A percentile compares a stretch with the other conserved stretches of the same genome.
Conservation (phyloP, 2,888 invertebrate genomes). For the Gerris lacustris region DNA sequence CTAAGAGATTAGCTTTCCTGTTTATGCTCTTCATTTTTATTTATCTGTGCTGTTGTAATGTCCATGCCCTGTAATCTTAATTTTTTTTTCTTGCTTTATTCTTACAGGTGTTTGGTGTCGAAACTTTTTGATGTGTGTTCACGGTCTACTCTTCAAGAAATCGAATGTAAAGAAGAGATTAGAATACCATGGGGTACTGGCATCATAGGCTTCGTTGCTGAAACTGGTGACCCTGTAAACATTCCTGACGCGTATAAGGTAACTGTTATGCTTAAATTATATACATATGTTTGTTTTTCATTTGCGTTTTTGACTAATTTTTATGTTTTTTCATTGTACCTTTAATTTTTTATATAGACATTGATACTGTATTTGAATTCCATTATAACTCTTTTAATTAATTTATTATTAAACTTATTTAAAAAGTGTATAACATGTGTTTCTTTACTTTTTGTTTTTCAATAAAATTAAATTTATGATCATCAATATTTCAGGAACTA, state of each 20-base stretch:
- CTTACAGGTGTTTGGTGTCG: constrained; percentile 65
- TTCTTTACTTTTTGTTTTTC: no score
- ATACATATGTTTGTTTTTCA: constrained; percentile 11
- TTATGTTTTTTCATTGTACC: neutral
- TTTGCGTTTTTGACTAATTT: constrained; percentile 13
- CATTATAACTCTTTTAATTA: no score
- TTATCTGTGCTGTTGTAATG: neutral
- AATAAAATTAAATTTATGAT: no score
- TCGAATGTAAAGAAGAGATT: constrained; percentile 85
- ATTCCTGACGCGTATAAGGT: constrained; percentile 93
- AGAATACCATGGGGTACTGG: constrained; percentile 90
- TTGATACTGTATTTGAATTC: no score
- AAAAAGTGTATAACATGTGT: no score
- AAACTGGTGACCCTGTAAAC: constrained; percentile 83
- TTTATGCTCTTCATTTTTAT: neutral
- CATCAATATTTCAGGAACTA: no score
- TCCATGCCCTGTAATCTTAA: neutral
- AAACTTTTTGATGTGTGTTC: constrained; percentile 92
- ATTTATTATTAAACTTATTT: no score
- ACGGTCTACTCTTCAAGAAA: constrained; percentile 80
- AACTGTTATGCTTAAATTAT: constrained; percentile 22
- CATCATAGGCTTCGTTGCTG: constrained; percentile 88
- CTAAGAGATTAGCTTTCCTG: no score
- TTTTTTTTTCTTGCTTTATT: neutral
- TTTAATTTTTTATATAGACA: constrained; percentile 1